Evolutionary conservation across 2,888 invertebrate species (phyloP).

Genomic region (Dorcus hopei): DNA sequence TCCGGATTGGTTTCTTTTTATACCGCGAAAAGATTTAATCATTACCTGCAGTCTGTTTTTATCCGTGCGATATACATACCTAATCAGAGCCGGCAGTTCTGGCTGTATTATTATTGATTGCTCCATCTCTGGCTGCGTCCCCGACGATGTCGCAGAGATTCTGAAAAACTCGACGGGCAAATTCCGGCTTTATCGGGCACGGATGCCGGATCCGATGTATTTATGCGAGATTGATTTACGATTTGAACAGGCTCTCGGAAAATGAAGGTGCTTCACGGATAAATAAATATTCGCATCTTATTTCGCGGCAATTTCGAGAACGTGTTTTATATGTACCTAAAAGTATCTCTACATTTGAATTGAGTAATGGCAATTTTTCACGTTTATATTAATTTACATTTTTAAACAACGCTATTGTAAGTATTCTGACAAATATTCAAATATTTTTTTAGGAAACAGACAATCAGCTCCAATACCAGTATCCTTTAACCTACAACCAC

Average conservation of each 20-base stretch:
- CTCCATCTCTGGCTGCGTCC: background rate
- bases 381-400: too few relatives aligned
- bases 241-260: conserved; percentile 29
- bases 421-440: too few relatives aligned
- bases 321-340: conserved; percentile 26
- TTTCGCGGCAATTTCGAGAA: conserved; percentile 25
- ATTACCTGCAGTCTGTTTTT: conserved; percentile 21
- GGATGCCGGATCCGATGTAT: conserved; percentile 15
- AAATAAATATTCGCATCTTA: conserved; percentile 31
- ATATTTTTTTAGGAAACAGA: too few relatives aligned
- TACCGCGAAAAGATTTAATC: conserved; percentile 36
- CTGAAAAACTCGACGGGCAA: conserved; percentile 5
- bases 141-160: background rate
- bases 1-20: conserved; percentile 42
- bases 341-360: conserved; percentile 1
- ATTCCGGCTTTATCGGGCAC: conserved; percentile 13
- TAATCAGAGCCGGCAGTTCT: conserved; percentile 2
- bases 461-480: too few relatives aligned
- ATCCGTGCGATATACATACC: conserved; percentile 15
- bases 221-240: conserved; percentile 32
- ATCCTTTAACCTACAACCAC: too few relatives aligned
- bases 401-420: too few relatives aligned
- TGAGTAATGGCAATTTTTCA: too few relatives aligned
- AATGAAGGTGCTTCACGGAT: conserved; percentile 28
- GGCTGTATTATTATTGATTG: too few relatives aligned